Conservation (phyloP, 2,113 vertebrate species). For the Gulo gulo region DNA sequence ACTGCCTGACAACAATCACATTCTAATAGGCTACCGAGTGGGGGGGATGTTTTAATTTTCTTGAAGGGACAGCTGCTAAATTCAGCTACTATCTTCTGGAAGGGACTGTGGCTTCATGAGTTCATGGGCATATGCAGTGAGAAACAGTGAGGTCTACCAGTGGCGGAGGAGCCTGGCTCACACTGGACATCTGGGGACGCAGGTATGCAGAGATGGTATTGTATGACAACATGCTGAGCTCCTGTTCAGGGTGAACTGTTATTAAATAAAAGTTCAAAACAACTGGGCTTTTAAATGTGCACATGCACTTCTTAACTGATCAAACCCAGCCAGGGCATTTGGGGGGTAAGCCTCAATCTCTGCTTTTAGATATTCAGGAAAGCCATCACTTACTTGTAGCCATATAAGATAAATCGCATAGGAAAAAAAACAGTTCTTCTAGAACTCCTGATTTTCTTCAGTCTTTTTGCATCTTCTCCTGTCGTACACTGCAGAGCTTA, state of each 20-base stretch:
- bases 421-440: not conserved
- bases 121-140: not conserved
- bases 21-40: not conserved
- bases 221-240: not conserved
- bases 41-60: not conserved
- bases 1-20: not conserved
- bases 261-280: not conserved
- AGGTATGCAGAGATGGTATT: not conserved
- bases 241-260: not conserved
- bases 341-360: not conserved
- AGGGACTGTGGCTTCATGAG: not conserved
- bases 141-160: rapidly evolving
- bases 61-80: not conserved
- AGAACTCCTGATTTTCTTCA: not conserved
- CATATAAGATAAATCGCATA: not conserved
- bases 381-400: not conserved
- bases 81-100: not conserved
- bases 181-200: not conserved
- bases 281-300: not conserved
- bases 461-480: not conserved
- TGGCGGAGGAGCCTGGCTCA: not conserved
- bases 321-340: not conserved
- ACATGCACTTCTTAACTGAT: not conserved
- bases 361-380: not conserved
- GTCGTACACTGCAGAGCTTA: not conserved